A percentile compares a stretch with the other conserved stretches of the same genome.
Evolutionary conservation across 2,113 vertebrate species (phyloP).

Genomic region (Syrrhaptes paradoxus): DNA sequence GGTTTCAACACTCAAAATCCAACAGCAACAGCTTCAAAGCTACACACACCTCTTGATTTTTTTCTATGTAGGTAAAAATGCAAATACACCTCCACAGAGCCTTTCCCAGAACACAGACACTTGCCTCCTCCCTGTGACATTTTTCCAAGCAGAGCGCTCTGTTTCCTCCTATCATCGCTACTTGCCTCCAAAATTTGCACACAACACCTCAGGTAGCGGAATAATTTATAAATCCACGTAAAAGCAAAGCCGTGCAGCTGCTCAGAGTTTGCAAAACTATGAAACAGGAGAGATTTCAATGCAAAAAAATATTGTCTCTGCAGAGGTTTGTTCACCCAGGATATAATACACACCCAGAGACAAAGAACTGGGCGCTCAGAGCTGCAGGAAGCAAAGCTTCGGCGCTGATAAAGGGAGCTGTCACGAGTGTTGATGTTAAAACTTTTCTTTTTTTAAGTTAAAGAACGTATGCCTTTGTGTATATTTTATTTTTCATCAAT

Average conservation of each 20-base stretch:
- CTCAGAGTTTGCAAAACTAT: not conserved
- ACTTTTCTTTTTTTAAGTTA: not conserved
- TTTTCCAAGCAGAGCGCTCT: not conserved
- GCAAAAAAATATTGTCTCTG: not conserved
- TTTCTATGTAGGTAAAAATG: not conserved
- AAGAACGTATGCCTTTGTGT: not conserved
- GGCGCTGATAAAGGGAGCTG: not conserved
- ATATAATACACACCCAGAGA: not conserved
- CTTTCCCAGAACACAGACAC: not conserved
- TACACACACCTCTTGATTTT: accelerated
- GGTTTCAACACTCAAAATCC: not conserved
- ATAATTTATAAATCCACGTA: not conserved
- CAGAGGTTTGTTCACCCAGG: not conserved
- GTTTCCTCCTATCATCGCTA: not conserved
- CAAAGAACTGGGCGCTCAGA: not conserved
- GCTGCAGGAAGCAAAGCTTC: conserved; percentile 36
- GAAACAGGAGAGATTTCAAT: not conserved
- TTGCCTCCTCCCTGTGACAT: not conserved
- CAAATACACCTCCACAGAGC: not conserved
- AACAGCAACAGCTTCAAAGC: not conserved
- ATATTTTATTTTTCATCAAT: not conserved
- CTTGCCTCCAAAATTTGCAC: not conserved
- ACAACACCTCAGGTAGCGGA: not conserved
- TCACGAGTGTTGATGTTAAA: conserved; percentile 43
- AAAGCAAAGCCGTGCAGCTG: not conserved